Percentiles rank a stretch among this genome's conserved stretches.
phyloP scores from a whole-genome alignment of 53 echinoderm and acorn worm genomes.

The Crossaster papposus region DNA sequence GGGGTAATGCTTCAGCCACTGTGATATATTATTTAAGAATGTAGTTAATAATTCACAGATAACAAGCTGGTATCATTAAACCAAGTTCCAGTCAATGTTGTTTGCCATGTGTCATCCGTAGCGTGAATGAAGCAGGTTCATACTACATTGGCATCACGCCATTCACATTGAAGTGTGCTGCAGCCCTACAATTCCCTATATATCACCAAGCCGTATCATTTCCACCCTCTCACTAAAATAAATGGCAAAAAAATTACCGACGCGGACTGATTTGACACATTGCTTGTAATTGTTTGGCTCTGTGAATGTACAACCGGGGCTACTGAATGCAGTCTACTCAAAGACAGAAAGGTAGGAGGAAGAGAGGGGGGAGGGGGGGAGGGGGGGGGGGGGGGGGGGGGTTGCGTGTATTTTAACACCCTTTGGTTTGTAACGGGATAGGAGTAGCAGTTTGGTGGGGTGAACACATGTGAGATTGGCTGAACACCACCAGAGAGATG shows the following conservation, averaged over 20 bases:
- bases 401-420: constrained; percentile 15
- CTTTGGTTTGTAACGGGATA: constrained; percentile 33
- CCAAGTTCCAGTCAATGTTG: constrained; percentile 1
- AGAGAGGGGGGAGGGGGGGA: no score
- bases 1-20: not conserved
- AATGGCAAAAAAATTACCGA: constrained; percentile 8
- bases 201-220: not conserved
- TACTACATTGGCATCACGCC: constrained; percentile 15
- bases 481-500: not conserved
- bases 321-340: not conserved
- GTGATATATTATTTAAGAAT: constrained; percentile 16
- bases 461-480: not conserved
- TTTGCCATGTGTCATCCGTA: constrained; percentile 13
- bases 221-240: constrained; percentile 1
- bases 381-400: not conserved
- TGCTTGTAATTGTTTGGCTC: constrained; percentile 25
- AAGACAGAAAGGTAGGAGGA: not conserved
- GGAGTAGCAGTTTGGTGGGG: not conserved
- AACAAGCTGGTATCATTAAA: not conserved
- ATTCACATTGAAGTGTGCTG: constrained; percentile 5
- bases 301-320: not conserved
- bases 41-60: not conserved
- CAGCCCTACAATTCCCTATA: not conserved
- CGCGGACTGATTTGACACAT: constrained; percentile 14
- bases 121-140: not conserved